These are phyloP conservation scores for Argopecten irradians DNA, from an alignment of 1,140 invertebrate genomes.

Conservation along the genomic window DNA sequence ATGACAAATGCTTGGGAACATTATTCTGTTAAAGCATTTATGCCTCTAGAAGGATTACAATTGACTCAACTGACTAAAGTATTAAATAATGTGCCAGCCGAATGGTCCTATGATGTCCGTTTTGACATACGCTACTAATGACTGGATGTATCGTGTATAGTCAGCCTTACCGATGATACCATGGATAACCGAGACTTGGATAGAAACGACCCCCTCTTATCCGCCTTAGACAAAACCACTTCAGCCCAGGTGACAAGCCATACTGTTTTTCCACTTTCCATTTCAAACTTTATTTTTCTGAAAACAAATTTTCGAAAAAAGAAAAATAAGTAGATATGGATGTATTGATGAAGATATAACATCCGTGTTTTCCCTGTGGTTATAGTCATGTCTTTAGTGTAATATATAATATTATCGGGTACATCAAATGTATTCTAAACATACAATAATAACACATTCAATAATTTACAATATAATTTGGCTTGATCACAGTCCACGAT, in stretches of 20 bases:
- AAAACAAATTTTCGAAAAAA: too few relatives aligned
- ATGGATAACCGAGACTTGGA: conserved; percentile 47
- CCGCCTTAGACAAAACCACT: conserved; percentile 34
- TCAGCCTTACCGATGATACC: background rate
- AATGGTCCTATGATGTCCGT: background rate
- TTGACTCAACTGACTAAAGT: background rate
- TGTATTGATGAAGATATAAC: too few relatives aligned
- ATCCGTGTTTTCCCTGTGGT: too few relatives aligned
- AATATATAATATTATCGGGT: too few relatives aligned
- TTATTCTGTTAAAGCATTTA: too few relatives aligned
- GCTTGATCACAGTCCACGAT: too few relatives aligned
- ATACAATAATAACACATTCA: too few relatives aligned
- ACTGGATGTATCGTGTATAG: background rate
- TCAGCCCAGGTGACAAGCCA: conserved; percentile 37
- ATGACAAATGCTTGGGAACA: too few relatives aligned
- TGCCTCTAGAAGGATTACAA: background rate
- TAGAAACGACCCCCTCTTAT: conserved; percentile 34
- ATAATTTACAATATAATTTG: too few relatives aligned
- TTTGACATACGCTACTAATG: background rate
- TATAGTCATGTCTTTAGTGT: too few relatives aligned
- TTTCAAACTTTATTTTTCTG: conserved; percentile 45
- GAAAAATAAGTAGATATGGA: too few relatives aligned
- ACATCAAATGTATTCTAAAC: too few relatives aligned
- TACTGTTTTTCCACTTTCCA: conserved; percentile 37
- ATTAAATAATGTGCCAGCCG: background rate